Evolutionary conservation across 2,888 invertebrate genomes (phyloP), one percentile per base, ranked within the genome.

Genomic region (Cheilosia scutellata): DNA sequence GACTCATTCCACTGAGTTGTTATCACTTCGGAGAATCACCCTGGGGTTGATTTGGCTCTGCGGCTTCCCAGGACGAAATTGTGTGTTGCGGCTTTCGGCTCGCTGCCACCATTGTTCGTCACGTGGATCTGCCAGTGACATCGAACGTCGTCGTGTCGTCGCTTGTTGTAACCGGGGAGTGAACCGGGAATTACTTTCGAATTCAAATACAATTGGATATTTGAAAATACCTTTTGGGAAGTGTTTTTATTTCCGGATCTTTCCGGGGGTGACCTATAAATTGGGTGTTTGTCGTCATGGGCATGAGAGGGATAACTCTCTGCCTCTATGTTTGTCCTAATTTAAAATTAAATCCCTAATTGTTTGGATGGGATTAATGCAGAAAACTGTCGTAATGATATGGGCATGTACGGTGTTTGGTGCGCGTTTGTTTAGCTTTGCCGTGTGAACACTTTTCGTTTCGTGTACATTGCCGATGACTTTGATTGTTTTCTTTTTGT

Each of bases 51-150:
- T 44, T 16, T 20, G 6, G 11, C 6, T 33, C 6, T 16, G n/a
- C 44, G 27, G 49, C 5, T 51, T 74, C 60, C 40, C 71, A 63
- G 60, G 55, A 40, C 4, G 2, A 47, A 72, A 60, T 62, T 13
- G 74, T 70, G 72, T 57, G 74, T 53, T 72, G 72, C 62, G 72
- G 72, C 65, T 76, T 75, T 70, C 70, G 66, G 31, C 33, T 76
- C 51, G 70, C 66, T 80, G 75, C 40, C 53, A 58, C 86, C 44
- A 86, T 86, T 86, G 86, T 86, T 78, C n/a, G 80, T 86, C 86
- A 82, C 86, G 86, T 86, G 86, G 53, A 20, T 44, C 86, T 86
- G 86, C 58, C 40, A 66, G 62, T 86, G 86, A 86, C 86, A 86
- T 77, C 68, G 80, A 86, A 77, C 86, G 80, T 57, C 79, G 79